A percentile compares a stretch with the other conserved stretches of the same genome.
phyloP scores from a whole-genome alignment of 1,140 invertebrate species.

The Ceratosolen fusciceps region DNA sequence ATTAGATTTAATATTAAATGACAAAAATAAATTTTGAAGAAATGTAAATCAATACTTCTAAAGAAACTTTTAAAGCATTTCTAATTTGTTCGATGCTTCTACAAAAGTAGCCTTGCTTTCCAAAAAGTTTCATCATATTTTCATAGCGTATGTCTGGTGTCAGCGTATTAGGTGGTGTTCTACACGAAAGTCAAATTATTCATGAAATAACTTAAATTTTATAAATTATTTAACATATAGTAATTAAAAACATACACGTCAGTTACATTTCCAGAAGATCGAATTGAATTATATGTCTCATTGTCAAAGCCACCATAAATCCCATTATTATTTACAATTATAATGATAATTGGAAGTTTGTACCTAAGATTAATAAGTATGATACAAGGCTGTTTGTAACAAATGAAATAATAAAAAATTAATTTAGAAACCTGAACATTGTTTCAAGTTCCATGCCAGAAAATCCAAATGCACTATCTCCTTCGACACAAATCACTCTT shows the following conservation, averaged over 20 bases:
- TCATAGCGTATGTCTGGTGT: constrained; percentile 88
- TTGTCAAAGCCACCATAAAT: constrained; percentile 90
- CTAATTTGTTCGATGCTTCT: constrained; percentile 82
- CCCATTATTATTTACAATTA: constrained; percentile 97
- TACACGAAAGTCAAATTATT: constrained; percentile 68
- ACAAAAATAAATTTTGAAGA: background rate
- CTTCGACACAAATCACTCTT: constrained; percentile 89
- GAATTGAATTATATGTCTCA: constrained; percentile 81
- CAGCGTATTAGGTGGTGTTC: constrained; percentile 86
- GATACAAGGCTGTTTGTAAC: no score
- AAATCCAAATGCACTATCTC: constrained; percentile 97
- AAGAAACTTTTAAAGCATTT: constrained; percentile 77
- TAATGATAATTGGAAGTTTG: constrained; percentile 89
- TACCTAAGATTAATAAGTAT: no score
- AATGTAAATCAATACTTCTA: constrained; percentile 71
- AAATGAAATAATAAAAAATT: background rate
- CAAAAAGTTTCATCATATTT: constrained; percentile 90
- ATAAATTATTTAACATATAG: background rate
- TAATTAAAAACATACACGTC: constrained; percentile 73
- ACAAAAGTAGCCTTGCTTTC: constrained; percentile 84
- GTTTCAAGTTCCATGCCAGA: constrained; percentile 98
- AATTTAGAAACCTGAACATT: constrained; percentile 78
- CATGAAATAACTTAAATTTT: constrained; percentile 37
- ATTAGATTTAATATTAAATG: constrained; percentile 34
- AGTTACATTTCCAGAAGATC: constrained; percentile 75